These are phyloP conservation scores for Chrysopilus asiliformis DNA, from an alignment of 2,888 invertebrate species.

Conservation along the genomic window DNA sequence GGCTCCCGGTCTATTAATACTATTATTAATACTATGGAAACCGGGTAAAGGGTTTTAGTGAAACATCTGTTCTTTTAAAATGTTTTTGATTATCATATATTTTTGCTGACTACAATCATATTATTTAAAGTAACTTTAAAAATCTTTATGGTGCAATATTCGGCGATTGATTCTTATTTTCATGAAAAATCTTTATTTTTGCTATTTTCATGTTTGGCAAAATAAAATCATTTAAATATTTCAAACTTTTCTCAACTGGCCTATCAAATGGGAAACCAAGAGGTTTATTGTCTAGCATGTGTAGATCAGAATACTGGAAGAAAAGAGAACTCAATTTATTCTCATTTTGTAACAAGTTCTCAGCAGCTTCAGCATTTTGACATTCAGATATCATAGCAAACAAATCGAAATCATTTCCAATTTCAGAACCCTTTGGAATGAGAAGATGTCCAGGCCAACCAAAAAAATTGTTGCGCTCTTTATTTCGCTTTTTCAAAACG, in stretches of 20 bases:
- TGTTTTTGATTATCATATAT: no score
- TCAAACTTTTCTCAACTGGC: conserved; percentile 34
- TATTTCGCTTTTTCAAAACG: neutral
- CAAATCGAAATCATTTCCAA: conserved; percentile 24
- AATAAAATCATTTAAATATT: conserved; percentile 5
- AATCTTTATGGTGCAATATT: no score
- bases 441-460: conserved; percentile 33
- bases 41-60: no score
- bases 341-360: neutral
- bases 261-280: conserved; percentile 56
- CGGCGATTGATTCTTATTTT: conserved; percentile 2
- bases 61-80: no score
- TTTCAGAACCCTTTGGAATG: conserved; percentile 26
- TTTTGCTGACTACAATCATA: no score
- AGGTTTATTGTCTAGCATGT: conserved; percentile 51
- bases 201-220: conserved; percentile 51
- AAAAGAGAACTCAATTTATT: conserved; percentile 36
- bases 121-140: no score
- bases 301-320: no score
- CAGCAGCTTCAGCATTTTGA: conserved; percentile 1
- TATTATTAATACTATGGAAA: no score
- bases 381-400: conserved; percentile 27
- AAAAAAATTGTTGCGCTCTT: conserved; percentile 20
- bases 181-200: conserved; percentile 4
- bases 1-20: no score